These are phyloP conservation scores for Ashinkailepas kermadecensis DNA, from an alignment of 2,888 invertebrate species.

Conservation along the genomic window DNA sequence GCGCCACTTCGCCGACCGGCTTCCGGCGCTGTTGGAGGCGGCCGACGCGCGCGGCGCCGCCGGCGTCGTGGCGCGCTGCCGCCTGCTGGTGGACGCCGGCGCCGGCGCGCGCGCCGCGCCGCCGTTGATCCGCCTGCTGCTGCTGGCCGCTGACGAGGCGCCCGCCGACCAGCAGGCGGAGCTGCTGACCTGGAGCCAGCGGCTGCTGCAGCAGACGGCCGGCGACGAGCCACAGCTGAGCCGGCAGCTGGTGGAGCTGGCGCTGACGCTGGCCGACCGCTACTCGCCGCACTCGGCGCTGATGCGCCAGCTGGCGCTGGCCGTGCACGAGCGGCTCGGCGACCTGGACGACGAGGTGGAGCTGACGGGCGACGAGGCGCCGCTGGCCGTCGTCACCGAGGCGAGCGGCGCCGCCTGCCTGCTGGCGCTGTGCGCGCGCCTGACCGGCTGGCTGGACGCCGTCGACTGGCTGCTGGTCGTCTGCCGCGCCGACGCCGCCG, in stretches of 20 bases:
- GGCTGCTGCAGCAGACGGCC: slow-evolving; percentile 29
- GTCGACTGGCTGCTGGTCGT: slow-evolving; percentile 29
- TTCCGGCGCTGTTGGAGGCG: slow-evolving; percentile 9
- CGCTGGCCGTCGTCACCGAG: slow-evolving; percentile 29
- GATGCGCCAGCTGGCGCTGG: slow-evolving; percentile 28
- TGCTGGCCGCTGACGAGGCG: not conserved
- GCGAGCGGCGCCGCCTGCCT: slow-evolving; percentile 26
- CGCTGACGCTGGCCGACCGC: slow-evolving; percentile 28
- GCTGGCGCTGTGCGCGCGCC: slow-evolving; percentile 23
- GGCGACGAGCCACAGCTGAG: slow-evolving; percentile 25
- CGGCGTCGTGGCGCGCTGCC: not conserved
- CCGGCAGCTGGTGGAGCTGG: slow-evolving; percentile 29
- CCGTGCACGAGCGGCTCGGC: slow-evolving; percentile 31
- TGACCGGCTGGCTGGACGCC: slow-evolving; percentile 26
- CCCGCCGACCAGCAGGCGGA: slow-evolving; percentile 25
- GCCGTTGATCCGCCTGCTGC: not conserved
- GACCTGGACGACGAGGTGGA: slow-evolving; percentile 28
- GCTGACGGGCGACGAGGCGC: slow-evolving; percentile 24
- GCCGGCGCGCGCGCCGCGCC: not conserved
- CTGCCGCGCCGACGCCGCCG: slow-evolving; percentile 26
- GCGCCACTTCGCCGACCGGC: not conserved
- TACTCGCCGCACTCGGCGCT: slow-evolving; percentile 28
- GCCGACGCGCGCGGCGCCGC: not conserved
- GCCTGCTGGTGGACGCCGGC: not conserved
- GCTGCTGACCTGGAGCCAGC: slow-evolving; percentile 28